Percentiles rank a stretch among this genome's conserved stretches.
Conservation (phyloP, 2,888 invertebrate genomes). For the Papilio elwesi region DNA sequence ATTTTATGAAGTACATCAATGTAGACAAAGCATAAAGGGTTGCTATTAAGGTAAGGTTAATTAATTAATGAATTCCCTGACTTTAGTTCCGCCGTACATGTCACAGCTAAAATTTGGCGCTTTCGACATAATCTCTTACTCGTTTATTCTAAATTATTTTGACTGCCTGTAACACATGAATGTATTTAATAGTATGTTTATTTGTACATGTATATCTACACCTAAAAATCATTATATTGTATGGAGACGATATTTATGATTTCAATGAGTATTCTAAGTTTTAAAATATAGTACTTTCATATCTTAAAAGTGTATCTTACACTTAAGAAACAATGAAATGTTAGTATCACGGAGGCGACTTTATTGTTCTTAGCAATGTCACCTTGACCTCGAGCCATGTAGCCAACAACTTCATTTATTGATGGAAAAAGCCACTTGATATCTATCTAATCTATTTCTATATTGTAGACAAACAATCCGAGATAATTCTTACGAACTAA, state of each 20-base stretch:
- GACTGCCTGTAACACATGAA: background rate
- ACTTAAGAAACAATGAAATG: constrained; percentile 2
- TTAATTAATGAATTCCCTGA: too few species aligned
- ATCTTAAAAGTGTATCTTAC: background rate
- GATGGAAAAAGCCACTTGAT: background rate
- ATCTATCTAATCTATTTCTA: background rate
- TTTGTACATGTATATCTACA: too few species aligned
- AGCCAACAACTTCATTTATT: constrained; percentile 1
- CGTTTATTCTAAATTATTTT: background rate
- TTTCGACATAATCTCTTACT: background rate
- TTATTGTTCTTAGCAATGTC: constrained; percentile 18
- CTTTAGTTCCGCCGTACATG: constrained; percentile 13
- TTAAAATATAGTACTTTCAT: too few species aligned
- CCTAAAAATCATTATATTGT: too few species aligned
- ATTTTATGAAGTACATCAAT: too few species aligned
- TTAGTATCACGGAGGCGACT: constrained; percentile 14
- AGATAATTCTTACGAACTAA: background rate
- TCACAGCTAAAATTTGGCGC: constrained; percentile 3
- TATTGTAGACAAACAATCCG: background rate
- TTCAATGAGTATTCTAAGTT: too few species aligned
- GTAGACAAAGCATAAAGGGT: too few species aligned
- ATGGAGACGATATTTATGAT: too few species aligned
- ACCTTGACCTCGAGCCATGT: constrained; percentile 25
- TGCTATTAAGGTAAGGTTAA: too few species aligned
- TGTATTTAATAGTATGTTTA: too few species aligned